These are phyloP conservation scores for Cataglyphis albicans DNA, from an alignment of 2,888 invertebrate species.

Conservation along the genomic window DNA sequence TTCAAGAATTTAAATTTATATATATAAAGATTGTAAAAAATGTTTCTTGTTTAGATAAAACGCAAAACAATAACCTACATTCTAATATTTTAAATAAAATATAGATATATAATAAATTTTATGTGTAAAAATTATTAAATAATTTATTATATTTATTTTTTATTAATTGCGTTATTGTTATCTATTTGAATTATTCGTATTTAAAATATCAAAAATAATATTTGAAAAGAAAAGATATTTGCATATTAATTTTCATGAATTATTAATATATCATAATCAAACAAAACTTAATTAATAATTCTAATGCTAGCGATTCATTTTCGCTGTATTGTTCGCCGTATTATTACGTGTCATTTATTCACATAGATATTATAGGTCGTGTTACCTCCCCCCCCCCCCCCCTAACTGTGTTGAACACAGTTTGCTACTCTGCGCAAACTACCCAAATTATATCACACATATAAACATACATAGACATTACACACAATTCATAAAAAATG, in stretches of 20 bases:
- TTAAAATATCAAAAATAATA: background rate
- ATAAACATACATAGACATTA: no score
- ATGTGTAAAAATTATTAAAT: background rate
- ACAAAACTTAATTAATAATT: slow-evolving; percentile 6
- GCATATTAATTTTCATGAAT: background rate
- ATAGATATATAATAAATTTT: background rate
- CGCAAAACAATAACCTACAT: background rate
- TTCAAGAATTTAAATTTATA: background rate
- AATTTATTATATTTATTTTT: background rate
- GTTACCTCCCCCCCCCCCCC: background rate
- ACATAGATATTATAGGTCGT: slow-evolving; percentile 37
- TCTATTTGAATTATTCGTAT: background rate
- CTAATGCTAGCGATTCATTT: slow-evolving; percentile 24
- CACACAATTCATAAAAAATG: background rate
- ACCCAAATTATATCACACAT: background rate
- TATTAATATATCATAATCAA: background rate
- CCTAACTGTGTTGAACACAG: slow-evolving; percentile 2
- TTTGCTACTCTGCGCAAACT: slow-evolving; percentile 12
- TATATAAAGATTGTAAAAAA: background rate
- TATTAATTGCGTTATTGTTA: background rate
- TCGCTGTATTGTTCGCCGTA: slow-evolving; percentile 46
- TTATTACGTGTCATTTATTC: slow-evolving; percentile 55
- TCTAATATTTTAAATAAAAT: background rate
- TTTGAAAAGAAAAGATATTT: background rate
- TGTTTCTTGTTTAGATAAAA: background rate